These are phyloP conservation scores for Slavum lentiscoides DNA, from an alignment of 2,888 invertebrate species.

Conservation along the genomic window DNA sequence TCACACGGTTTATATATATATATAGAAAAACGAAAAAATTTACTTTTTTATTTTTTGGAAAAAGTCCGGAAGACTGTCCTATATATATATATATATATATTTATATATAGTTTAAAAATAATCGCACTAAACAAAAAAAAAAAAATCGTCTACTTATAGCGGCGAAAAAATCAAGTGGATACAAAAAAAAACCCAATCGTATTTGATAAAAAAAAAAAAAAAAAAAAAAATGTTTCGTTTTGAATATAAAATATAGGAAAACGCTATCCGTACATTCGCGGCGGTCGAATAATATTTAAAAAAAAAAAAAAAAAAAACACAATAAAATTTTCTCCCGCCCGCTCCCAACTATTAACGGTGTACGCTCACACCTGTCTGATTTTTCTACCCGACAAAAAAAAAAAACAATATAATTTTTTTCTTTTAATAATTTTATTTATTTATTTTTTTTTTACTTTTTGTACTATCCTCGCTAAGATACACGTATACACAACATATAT, in stretches of 20 bases:
- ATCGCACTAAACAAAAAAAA: constrained; percentile 5
- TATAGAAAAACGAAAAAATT: neutral
- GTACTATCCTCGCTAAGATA: constrained; percentile 45
- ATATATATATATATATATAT: neutral
- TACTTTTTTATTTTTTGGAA: constrained; percentile 24
- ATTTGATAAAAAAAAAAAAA: neutral
- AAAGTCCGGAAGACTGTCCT: constrained; percentile 48
- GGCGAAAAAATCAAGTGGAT: constrained; percentile 32
- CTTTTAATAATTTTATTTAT: neutral
- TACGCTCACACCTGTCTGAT: constrained; percentile 17
- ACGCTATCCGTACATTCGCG: constrained; percentile 3
- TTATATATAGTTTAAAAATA: constrained; percentile 11
- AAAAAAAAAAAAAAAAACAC: neutral
- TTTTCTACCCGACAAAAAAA: neutral
- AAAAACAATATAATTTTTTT: constrained; percentile 18
- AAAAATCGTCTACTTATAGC: constrained; percentile 18
- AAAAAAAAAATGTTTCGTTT: neutral
- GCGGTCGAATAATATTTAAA: no score
- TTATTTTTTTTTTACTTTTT: constrained; percentile 37
- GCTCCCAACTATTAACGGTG: neutral
- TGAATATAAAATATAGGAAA: constrained; percentile 20
- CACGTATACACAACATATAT: neutral
- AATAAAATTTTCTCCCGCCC: constrained; percentile 38
- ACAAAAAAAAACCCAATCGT: neutral
- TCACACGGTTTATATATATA: constrained; percentile 36